These are phyloP conservation scores for Sebastes minor DNA, from an alignment of 2,797 vertebrate genomes.

Conservation along the genomic window DNA sequence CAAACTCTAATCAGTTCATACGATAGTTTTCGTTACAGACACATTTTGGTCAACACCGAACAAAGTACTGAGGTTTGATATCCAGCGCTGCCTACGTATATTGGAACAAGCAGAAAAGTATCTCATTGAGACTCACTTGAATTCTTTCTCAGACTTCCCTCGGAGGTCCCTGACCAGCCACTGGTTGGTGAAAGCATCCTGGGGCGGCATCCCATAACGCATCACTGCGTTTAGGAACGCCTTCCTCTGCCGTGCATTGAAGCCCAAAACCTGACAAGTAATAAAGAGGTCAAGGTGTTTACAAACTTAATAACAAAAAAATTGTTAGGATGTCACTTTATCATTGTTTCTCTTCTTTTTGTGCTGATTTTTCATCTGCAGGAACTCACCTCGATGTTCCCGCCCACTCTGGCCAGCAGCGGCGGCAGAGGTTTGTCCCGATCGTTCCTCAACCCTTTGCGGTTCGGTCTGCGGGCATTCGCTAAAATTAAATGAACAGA, in stretches of 20 bases:
- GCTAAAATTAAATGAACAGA: constrained; percentile 65
- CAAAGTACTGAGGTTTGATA: not conserved
- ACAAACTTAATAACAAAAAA: not conserved
- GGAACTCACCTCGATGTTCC: constrained; percentile 93
- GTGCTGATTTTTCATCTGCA: not conserved
- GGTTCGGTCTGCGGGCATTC: constrained; percentile 91
- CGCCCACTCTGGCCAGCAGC: constrained; percentile 95
- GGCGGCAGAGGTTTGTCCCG: constrained; percentile 98
- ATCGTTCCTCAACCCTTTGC: constrained; percentile 96
- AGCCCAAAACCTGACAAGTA: constrained; percentile 90
- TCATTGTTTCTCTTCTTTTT: not conserved
- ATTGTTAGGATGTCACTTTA: not conserved
- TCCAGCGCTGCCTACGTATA: not conserved
- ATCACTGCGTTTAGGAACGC: constrained; percentile 99
- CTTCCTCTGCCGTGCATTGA: constrained; percentile 97
- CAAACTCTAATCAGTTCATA: too few relatives aligned
- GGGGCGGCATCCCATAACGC: constrained; percentile 99
- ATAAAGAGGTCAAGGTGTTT: not conserved
- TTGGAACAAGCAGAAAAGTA: not conserved
- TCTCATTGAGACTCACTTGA: constrained; percentile 86
- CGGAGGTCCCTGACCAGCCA: constrained; percentile 97
- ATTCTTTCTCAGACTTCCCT: constrained; percentile 98
- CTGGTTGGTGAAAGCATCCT: constrained; percentile 98
- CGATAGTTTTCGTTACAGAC: not conserved
- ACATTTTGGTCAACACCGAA: not conserved